Conservation (phyloP, 2,888 invertebrate genomes). For the Microctonus aethiopoides region DNA sequence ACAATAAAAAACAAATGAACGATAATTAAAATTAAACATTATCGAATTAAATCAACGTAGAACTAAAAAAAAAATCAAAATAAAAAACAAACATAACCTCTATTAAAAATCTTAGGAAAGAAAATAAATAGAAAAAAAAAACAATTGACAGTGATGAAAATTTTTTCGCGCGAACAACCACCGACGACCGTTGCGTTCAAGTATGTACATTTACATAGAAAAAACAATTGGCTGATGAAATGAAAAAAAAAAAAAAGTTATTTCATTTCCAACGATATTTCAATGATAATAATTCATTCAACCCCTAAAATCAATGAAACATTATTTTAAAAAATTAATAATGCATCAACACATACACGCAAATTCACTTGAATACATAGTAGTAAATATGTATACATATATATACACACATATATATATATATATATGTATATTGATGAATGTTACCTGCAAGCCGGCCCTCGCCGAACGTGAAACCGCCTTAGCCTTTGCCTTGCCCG, state of each 20-base stretch:
- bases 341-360: neutral
- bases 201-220: neutral
- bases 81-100: neutral
- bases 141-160: constrained; percentile 32
- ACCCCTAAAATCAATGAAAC: neutral
- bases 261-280: neutral
- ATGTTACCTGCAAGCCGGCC: constrained; percentile 95
- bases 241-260: neutral
- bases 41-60: no score
- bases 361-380: no score
- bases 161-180: constrained; percentile 59
- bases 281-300: neutral
- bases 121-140: constrained; percentile 6
- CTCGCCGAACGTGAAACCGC: constrained; percentile 98
- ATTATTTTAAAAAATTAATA: neutral
- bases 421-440: neutral
- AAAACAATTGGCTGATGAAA: neutral
- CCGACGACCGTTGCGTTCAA: constrained; percentile 31
- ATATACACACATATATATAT: neutral
- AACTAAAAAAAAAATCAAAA: neutral
- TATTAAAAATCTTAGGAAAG: neutral
- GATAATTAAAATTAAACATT: no score
- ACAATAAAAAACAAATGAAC: no score
- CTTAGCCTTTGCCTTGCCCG: constrained; percentile 99
- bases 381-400: neutral